These are phyloP conservation scores for Monochamus alternatus DNA, from an alignment of 2,888 invertebrate genomes.

Conservation along the genomic window DNA sequence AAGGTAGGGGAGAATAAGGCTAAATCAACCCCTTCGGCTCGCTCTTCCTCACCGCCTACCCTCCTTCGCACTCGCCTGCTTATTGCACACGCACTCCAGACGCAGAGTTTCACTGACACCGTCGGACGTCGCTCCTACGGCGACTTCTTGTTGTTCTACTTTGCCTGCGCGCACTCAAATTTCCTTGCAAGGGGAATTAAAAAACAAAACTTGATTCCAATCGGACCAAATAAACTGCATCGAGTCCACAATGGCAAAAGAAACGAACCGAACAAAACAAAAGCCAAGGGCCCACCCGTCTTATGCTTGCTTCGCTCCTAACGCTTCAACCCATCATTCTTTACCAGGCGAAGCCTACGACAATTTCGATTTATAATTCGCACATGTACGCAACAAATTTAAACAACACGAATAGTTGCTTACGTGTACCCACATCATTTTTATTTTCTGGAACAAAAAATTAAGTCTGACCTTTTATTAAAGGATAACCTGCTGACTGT, in stretches of 20 bases:
- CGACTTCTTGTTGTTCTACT: constrained; percentile 39
- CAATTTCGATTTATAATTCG: not conserved
- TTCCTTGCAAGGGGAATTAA: constrained; percentile 28
- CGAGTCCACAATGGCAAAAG: constrained; percentile 14
- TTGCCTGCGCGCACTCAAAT: constrained; percentile 41
- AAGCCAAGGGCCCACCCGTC: constrained; percentile 7
- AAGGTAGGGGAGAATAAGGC: constrained; percentile 69
- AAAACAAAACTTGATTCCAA: constrained; percentile 27
- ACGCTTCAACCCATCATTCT: not conserved
- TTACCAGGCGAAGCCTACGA: not conserved
- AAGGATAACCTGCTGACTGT: constrained; percentile 19
- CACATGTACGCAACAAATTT: not conserved
- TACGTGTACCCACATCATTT: not conserved
- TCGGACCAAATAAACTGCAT: constrained; percentile 25
- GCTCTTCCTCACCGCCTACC: constrained; percentile 25
- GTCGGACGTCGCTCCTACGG: constrained; percentile 28
- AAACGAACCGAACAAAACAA: constrained; percentile 23
- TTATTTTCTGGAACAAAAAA: not conserved
- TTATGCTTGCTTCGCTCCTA: not conserved
- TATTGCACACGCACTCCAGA: constrained; percentile 39
- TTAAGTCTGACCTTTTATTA: constrained; percentile 17
- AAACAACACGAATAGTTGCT: too few relatives aligned
- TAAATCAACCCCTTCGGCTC: constrained; percentile 23
- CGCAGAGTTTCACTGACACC: constrained; percentile 37
- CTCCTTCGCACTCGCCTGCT: constrained; percentile 29